Percentiles rank a stretch among this genome's conserved stretches.
Evolutionary conservation across 2,113 vertebrate genomes (phyloP).

Genomic region (Oplegnathus fasciatus): DNA sequence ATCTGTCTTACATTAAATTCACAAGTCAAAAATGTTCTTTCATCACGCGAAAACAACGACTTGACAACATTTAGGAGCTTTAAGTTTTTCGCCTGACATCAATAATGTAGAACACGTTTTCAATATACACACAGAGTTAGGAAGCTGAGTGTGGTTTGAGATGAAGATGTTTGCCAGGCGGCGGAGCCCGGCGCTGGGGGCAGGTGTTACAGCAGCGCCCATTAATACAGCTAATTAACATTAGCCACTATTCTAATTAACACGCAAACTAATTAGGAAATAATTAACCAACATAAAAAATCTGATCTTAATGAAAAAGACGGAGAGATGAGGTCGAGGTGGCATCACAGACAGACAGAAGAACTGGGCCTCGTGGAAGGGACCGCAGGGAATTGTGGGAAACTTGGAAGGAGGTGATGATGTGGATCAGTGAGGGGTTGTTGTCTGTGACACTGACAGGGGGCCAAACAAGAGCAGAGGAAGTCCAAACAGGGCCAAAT

Average conservation of each 20-base stretch:
- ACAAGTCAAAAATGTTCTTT: too few relatives aligned
- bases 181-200: slow-evolving; percentile 47
- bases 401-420: not conserved
- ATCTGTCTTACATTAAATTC: too few relatives aligned
- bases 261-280: slow-evolving; percentile 72
- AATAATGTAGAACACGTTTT: not conserved
- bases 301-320: slow-evolving; percentile 53
- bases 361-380: not conserved
- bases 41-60: too few relatives aligned
- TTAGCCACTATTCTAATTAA: slow-evolving; percentile 74
- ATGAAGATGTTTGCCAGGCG: slow-evolving; percentile 57
- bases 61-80: not conserved
- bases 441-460: not conserved
- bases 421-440: not conserved
- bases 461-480: not conserved
- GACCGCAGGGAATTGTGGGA: not conserved
- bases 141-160: not conserved
- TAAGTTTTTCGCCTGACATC: not conserved
- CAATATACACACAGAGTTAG: not conserved
- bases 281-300: slow-evolving; percentile 68
- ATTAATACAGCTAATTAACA: slow-evolving; percentile 77
- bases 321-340: slow-evolving; percentile 27
- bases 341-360: not conserved
- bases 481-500: not conserved
- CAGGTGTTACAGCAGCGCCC: slow-evolving; percentile 69